A percentile compares a stretch with the other conserved stretches of the same genome.
Evolutionary conservation across 2,888 invertebrate genomes (phyloP).

Genomic region (Conus canariensis): DNA sequence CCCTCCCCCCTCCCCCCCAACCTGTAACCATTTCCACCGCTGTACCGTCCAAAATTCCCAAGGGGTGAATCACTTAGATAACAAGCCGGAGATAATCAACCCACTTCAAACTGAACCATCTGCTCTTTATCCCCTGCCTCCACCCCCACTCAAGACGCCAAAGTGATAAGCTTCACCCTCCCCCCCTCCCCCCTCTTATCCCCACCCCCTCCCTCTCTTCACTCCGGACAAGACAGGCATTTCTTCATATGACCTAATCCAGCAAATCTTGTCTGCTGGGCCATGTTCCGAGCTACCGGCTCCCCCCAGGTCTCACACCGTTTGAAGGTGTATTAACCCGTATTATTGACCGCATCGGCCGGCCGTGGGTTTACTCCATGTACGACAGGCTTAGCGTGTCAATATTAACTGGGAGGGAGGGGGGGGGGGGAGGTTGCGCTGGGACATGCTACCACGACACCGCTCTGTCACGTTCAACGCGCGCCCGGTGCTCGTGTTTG

Average conservation of each 20-base stretch:
- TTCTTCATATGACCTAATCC: background rate
- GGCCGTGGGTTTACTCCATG: background rate
- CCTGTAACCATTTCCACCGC: too few species aligned
- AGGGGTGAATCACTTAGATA: background rate
- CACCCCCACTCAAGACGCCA: background rate
- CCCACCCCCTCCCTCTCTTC: background rate
- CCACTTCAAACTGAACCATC: background rate
- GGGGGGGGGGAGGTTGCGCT: background rate
- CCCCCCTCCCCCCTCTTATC: background rate
- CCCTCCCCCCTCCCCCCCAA: background rate
- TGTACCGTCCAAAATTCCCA: too few species aligned
- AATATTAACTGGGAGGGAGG: background rate
- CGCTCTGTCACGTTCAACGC: background rate
- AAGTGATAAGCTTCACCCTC: background rate
- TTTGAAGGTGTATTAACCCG: slow-evolving; percentile 15
- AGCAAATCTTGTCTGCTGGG: slow-evolving; percentile 2
- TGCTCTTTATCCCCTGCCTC: background rate
- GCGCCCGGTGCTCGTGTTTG: background rate
- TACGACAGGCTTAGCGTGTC: background rate
- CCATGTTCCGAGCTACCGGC: background rate
- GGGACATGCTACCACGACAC: background rate
- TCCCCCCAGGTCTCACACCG: background rate
- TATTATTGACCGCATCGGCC: slow-evolving; percentile 1
- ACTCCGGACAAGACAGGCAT: background rate
- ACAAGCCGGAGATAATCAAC: background rate